Conservation (phyloP, 2,113 vertebrate genomes). For the Microcebus tavaratra region DNA sequence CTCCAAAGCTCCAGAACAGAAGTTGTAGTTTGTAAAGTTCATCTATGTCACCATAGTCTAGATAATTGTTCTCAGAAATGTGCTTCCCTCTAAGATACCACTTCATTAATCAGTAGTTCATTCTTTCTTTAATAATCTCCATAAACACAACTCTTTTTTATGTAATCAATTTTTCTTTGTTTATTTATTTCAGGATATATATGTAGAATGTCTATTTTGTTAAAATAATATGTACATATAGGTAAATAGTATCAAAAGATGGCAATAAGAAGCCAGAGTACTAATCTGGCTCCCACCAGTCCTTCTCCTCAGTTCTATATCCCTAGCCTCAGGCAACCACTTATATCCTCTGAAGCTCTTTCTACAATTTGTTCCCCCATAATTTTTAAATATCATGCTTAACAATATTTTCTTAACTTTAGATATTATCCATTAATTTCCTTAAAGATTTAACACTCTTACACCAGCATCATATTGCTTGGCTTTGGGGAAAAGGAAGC, state of each 20-base stretch:
- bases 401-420: background rate
- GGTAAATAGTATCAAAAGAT: background rate
- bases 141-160: background rate
- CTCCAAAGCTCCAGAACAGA: background rate
- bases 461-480: background rate
- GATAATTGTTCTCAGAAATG: background rate
- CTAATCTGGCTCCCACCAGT: background rate
- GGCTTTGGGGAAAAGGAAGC: background rate
- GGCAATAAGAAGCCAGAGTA: background rate
- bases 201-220: background rate
- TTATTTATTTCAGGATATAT: background rate
- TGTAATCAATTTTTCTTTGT: too few species aligned
- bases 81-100: background rate
- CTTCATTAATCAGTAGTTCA: background rate
- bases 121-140: background rate
- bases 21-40: background rate
- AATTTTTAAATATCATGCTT: background rate
- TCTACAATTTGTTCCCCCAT: background rate
- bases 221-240: background rate
- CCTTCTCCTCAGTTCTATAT: too few species aligned
- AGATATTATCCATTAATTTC: background rate
- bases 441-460: background rate
- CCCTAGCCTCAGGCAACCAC: background rate
- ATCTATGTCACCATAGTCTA: background rate
- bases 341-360: background rate